phyloP scores from a whole-genome alignment of 2,797 vertebrate species.

The Benthosema pterotum region DNA sequence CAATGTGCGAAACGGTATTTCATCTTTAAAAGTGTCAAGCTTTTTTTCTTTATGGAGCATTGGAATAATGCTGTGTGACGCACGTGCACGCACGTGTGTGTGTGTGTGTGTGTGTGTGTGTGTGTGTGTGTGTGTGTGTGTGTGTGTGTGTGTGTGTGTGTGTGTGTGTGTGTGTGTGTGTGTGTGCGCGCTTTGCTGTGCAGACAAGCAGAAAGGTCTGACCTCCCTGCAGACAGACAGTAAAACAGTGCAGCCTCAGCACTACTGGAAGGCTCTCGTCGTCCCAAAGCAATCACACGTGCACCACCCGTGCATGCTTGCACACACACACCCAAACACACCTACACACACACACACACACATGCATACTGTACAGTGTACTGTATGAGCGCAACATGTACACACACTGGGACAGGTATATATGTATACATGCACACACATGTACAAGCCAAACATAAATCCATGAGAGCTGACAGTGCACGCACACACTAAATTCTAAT shows the following conservation, averaged over 20 bases:
- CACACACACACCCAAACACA: conserved; percentile 5
- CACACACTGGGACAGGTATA: conserved; percentile 4
- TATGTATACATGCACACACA: conserved; percentile 22
- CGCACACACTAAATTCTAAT: too few species aligned
- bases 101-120: conserved; percentile 12
- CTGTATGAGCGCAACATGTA: conserved; percentile 7
- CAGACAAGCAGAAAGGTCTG: conserved; percentile 40
- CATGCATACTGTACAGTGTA: background rate
- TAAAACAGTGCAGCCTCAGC: conserved; percentile 70
- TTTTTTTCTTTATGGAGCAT: conserved; percentile 52
- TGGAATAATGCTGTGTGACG: conserved; percentile 56
- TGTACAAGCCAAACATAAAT: conserved; percentile 17
- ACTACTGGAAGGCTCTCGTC: conserved; percentile 54
- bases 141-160: conserved; percentile 10
- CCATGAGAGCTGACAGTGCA: too few species aligned
- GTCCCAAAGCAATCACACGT: conserved; percentile 50
- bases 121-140: conserved; percentile 10
- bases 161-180: too few species aligned
- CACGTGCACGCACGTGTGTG: background rate
- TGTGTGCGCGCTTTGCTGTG: conserved; percentile 3
- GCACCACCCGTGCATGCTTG: background rate
- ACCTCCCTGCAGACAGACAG: conserved; percentile 64
- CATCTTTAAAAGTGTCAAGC: conserved; percentile 48
- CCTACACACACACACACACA: background rate
- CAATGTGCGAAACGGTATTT: conserved; percentile 34